Evolutionary conservation across 1,140 invertebrate genomes (phyloP), one percentile per base, ranked within the genome.

Genomic region (Pseudomyrmex dendroicus): DNA sequence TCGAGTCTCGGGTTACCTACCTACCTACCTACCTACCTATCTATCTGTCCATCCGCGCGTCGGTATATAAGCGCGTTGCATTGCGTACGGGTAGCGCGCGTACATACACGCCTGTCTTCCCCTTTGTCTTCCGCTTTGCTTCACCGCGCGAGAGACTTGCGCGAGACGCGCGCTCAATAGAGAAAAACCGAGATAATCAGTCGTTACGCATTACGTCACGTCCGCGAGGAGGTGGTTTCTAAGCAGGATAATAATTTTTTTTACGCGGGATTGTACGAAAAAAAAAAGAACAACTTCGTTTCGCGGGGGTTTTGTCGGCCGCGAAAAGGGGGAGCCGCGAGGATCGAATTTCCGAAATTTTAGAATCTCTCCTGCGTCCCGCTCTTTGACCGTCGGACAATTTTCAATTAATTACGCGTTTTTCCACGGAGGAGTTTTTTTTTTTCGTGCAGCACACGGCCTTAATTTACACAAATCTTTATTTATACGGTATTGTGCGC

Each of bases 1-100:
- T 84, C 89, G 70, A 90, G 88, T 91, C 92, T 94, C 93, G 88
- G 90, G 87, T 94, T 94, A 94, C 93, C 91, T 83, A 80, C 87
- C 86, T 82, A 76, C 74, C 67, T 73, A 82, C 73, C 84, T 61
- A 73, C 50, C 76, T 73, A 77, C 17, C 25, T 25, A 25, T 25
- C 2, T 68, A 61, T 25, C 20, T 64, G 50, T 48, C 56, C n/a
- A 22, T 52, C 20, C n/a, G 17, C 48, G 17, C 25, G 74, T 61
- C 86, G 35, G 63, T 64, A 57, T 46, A 25, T 74, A 59, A 70
- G 46, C 86, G 80, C 84, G 89, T 91, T 78, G 72, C 89, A 89
- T 35, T 35, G 35, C 35, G 35, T 35, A 91, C 82, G 20, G 0
- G 84, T 91, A 91, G 91, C 54, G 57, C 50, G 44, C 44, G 66